Evolutionary conservation across 1,140 invertebrate species (phyloP), one percentile per base, ranked within the genome.

Genomic region (Latrodectus geometricus): DNA sequence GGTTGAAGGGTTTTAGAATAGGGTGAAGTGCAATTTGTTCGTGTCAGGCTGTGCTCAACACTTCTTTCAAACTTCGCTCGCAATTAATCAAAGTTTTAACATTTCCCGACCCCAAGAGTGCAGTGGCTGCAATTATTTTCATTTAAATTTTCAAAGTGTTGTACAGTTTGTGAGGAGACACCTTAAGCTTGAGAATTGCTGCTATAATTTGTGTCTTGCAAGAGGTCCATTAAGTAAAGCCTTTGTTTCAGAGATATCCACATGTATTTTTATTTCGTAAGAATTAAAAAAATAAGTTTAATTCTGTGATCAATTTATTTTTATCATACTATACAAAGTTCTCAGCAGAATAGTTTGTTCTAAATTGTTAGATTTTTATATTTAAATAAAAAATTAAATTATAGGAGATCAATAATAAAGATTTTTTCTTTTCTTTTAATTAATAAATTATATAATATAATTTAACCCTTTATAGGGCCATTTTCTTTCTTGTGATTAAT

Each of bases 61-160:
- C 79, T 81, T 81, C 79, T 82, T 82, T 61, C 52, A 52, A 82
- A 82, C 79, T 81, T 61, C 52, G n/a, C 56, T 82, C 48, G 69
- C 49, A 73, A 82, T 82, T 82, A 82, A 82, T 82, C 79, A 82
- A 82, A 73, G 20, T 73, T 82, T 82, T 81, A 68, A 81, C 48
- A n/a, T 15, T 17, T 14, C 48, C n/a, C 15, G 35, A 56, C 52
- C 78, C 78, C 66, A 66, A 68, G 48, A 52, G 68, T 49, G 50
- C 21, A n/a, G 15, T 1, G 9, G 68, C n/a, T 72, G 20, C 79
- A 73, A 82, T 82, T 82, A 69, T 82, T 82, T 82, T 70, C 79
- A 82, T 68, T 82, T 61, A 82, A 82, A 82, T 82, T 52, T 21
- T 17, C n/a, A 61, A 20, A 52, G 76, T 78, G 56, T 66, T 65